phyloP scores from a whole-genome alignment of 2,113 vertebrate species.

The Protobothrops flavoviridis region DNA sequence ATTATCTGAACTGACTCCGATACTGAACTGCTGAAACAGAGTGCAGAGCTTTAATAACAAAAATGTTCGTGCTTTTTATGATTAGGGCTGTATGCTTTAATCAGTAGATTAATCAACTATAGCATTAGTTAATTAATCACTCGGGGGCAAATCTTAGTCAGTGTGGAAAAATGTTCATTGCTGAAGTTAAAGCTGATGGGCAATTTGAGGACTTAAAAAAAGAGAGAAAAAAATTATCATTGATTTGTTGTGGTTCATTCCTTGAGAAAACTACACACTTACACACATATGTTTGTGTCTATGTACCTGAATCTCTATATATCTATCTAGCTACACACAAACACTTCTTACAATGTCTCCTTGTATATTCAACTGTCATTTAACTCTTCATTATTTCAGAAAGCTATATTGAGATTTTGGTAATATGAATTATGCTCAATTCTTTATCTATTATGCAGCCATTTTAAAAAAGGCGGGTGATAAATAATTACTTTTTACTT shows the following conservation, averaged over 20 bases:
- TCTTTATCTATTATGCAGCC: not conserved
- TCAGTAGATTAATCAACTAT: constrained; percentile 19
- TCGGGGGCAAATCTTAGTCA: not conserved
- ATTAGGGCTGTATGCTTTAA: not conserved
- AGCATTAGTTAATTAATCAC: not conserved
- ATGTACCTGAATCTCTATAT: not conserved
- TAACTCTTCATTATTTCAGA: not conserved
- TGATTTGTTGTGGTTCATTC: not conserved
- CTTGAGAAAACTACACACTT: not conserved
- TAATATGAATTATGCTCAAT: not conserved
- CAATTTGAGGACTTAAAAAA: not conserved
- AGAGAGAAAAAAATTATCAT: not conserved
- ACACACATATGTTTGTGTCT: not conserved
- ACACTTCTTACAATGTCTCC: not conserved
- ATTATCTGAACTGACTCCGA: not conserved
- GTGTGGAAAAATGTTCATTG: not conserved
- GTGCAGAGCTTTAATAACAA: not conserved
- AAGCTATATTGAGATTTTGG: not conserved
- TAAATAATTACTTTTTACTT: not conserved
- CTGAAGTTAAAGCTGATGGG: not conserved
- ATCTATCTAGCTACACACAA: not conserved
- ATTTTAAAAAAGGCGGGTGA: not conserved
- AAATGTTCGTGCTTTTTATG: not conserved
- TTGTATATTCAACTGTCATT: not conserved
- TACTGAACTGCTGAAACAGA: not conserved